Evolutionary conservation across 2,113 vertebrate species (phyloP).

Genomic region (Burhinus bistriatus): DNA sequence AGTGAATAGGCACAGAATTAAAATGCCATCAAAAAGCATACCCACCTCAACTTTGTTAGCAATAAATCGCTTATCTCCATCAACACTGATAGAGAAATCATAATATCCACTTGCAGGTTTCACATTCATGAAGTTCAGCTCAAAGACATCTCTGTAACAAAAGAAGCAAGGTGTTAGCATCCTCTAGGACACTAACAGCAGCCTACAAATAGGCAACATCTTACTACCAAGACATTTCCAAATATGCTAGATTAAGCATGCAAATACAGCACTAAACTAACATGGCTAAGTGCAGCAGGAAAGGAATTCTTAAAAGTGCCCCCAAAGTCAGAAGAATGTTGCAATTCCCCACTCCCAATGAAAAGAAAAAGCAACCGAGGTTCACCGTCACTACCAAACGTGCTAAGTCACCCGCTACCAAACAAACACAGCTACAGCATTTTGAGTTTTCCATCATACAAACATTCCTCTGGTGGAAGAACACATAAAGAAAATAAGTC

Average conservation of each 20-base stretch:
- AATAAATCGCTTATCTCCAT: constrained; percentile 87
- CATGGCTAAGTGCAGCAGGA: neutral
- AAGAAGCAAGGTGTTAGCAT: neutral
- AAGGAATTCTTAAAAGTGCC: neutral
- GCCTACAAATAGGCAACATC: neutral
- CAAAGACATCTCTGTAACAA: constrained; percentile 84
- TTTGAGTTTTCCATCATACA: neutral
- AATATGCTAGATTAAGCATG: neutral
- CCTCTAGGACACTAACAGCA: neutral
- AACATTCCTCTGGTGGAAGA: neutral
- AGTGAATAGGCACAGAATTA: neutral
- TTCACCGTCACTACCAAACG: neutral
- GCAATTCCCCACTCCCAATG: neutral
- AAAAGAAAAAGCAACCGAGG: neutral
- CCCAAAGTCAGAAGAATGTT: neutral
- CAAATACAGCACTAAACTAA: neutral
- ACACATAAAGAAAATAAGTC: rapidly evolving
- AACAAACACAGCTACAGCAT: neutral
- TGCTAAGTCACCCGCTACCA: neutral
- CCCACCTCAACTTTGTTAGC: constrained; percentile 91
- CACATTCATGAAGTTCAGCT: constrained; percentile 90
- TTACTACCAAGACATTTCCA: neutral
- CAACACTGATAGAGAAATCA: constrained; percentile 87
- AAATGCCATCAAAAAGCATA: neutral
- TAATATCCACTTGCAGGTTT: constrained; percentile 97